Conservation (phyloP, 2,797 vertebrate genomes). For the Syngnathus acus region DNA sequence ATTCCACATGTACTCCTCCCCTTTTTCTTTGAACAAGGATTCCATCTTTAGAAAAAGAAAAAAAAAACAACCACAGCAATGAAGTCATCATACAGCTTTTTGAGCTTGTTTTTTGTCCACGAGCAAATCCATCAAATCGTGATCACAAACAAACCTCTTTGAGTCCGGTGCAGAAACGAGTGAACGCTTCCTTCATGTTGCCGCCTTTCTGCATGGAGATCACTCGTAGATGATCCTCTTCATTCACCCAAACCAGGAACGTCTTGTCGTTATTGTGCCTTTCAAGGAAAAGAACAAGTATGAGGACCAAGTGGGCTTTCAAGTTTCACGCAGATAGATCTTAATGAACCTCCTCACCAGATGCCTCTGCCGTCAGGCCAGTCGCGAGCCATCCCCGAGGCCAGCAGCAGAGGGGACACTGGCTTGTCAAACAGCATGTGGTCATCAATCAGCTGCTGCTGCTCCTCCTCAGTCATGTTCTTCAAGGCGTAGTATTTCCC, state of each 20-base stretch:
- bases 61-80: not conserved
- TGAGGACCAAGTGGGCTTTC: not conserved
- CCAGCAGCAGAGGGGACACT: constrained; percentile 85
- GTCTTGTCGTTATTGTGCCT: constrained; percentile 91
- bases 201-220: constrained; percentile 96
- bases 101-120: not conserved
- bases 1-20: constrained; percentile 5
- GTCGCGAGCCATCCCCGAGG: constrained; percentile 90
- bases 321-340: not conserved
- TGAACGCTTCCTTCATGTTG: constrained; percentile 91
- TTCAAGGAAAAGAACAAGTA: not conserved
- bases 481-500: constrained; percentile 85
- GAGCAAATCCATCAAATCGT: not conserved
- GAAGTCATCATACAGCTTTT: not conserved
- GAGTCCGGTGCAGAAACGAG: constrained; percentile 86
- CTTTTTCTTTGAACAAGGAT: constrained; percentile 7
- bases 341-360: constrained; percentile 57
- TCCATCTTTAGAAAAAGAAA: not conserved
- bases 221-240: constrained; percentile 89
- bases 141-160: constrained; percentile 69
- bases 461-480: constrained; percentile 79
- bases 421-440: constrained; percentile 96
- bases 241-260: constrained; percentile 90
- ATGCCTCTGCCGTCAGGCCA: constrained; percentile 90
- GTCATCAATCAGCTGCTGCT: constrained; percentile 87